Evolutionary conservation across 1,140 invertebrate genomes (phyloP), one percentile per base, ranked within the genome.

Genomic region (Dysdera silvatica): DNA sequence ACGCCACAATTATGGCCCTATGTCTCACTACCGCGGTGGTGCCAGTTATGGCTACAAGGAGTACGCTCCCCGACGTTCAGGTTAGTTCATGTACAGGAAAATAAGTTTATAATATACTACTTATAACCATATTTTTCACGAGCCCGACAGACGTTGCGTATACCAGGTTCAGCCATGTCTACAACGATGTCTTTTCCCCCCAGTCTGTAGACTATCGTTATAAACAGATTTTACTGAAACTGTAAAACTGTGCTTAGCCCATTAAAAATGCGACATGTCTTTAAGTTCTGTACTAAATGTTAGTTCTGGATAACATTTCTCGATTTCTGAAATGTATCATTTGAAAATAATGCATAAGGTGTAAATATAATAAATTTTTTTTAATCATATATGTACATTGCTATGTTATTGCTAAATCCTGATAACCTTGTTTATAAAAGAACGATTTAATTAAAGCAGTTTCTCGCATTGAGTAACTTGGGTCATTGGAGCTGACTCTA

Each of bases 1-100:
- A 28, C 60, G 60, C 20, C 37, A 18, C 14, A 62, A 33, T 31
- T 62, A 62, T 28, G 18, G 28, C 41, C n/a, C n/a, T n/a, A n/a
- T n/a, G n/a, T 55, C 60, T 49, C 43, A 55, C 24, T 62, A 55
- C 23, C 54, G 40, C n/a, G 28, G 60, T 40, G 31, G 24, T 31
- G 31, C 40, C 8, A 62, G 24, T 20, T 20, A 10, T 20, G 32
- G 57, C 1, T 45, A 60, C 7, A 18, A 53, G 18, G 60, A 62
- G 20, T 62, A 48, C 31, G 29, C 29, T 4, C 18, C 29, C n/a
- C 54, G 56, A 16, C 52, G 60, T 29, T 48, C 52, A 40, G 43
- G 60, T 62, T 40, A 31, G 10, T 12, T 45, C 0, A 18, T 48
- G 45, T 14, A 5, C 20, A 23, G 23, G 23, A 23, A 23, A 48